phyloP scores from a whole-genome alignment of 92 coral and sea anemone species.

The Epizoanthus fatuus region DNA sequence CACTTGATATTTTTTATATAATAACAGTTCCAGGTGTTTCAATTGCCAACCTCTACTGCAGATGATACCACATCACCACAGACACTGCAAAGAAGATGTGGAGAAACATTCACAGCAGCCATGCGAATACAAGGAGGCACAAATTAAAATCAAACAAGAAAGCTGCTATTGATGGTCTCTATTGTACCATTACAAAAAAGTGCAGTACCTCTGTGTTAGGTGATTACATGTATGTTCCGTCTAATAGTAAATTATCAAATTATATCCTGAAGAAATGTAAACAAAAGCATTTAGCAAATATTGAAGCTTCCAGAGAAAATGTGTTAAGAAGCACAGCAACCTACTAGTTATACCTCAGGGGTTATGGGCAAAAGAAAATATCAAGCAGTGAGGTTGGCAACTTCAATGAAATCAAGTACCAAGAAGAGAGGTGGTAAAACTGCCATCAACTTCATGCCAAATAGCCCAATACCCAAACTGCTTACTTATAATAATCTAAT shows the following conservation, averaged over 20 bases:
- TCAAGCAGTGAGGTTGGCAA: slow-evolving; percentile 39
- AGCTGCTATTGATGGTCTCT: slow-evolving; percentile 61
- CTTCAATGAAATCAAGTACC: slow-evolving; percentile 33
- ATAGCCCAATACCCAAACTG: slow-evolving; percentile 70
- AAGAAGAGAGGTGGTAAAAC: slow-evolving; percentile 44
- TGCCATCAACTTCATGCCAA: slow-evolving; percentile 48
- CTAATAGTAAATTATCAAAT: slow-evolving; percentile 46
- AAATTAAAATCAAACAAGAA: slow-evolving; percentile 42
- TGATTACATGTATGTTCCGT: slow-evolving; percentile 49
- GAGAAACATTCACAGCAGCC: slow-evolving; percentile 38
- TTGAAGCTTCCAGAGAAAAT: slow-evolving; percentile 55
- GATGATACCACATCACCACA: slow-evolving; percentile 32
- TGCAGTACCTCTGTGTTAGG: slow-evolving; percentile 62
- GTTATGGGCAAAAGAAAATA: slow-evolving; percentile 50
- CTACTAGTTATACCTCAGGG: slow-evolving; percentile 43
- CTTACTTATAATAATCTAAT: slow-evolving; percentile 57
- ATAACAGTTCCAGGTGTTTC: slow-evolving; percentile 32
- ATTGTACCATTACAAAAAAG: slow-evolving; percentile 25
- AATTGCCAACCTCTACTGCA: slow-evolving; percentile 7
- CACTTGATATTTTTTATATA: slow-evolving; percentile 6
- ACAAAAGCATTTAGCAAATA: slow-evolving; percentile 1
- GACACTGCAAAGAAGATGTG: slow-evolving; percentile 24
- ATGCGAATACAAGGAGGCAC: slow-evolving; percentile 65
- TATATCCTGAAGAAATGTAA: slow-evolving; percentile 41
- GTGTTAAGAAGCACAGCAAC: slow-evolving; percentile 45